Percentiles rank a stretch among this genome's conserved stretches.
Evolutionary conservation across 2,888 invertebrate species (phyloP).

Genomic region (Polylopha cassiicola): DNA sequence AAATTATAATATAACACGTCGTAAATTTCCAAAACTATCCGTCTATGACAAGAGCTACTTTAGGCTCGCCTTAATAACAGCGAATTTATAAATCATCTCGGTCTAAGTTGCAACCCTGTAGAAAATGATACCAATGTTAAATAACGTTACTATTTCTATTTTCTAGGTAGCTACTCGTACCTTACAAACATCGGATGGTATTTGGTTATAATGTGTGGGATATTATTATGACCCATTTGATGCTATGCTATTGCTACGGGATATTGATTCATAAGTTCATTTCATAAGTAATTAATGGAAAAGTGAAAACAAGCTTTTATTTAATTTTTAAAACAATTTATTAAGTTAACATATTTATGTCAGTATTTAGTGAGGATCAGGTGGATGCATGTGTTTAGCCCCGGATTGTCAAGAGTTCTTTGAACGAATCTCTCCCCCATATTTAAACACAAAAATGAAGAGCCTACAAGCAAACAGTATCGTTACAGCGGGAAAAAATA

Average conservation of each 20-base stretch:
- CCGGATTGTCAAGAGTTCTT: constrained; percentile 62
- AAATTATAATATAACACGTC: constrained; percentile 77
- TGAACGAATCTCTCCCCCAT: constrained; percentile 62
- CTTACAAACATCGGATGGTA: too few relatives aligned
- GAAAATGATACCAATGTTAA: too few relatives aligned
- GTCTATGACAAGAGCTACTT: constrained; percentile 55
- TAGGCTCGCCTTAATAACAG: constrained; percentile 35
- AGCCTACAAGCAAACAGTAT: constrained; percentile 69
- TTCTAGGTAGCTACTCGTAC: too few relatives aligned
- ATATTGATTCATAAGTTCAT: too few relatives aligned
- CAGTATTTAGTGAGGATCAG: constrained; percentile 35
- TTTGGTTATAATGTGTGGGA: too few relatives aligned
- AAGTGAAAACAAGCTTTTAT: too few relatives aligned
- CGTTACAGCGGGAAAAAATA: constrained; percentile 51
- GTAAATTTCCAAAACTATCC: constrained; percentile 74
- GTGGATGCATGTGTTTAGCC: constrained; percentile 44
- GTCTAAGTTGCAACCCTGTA: too few relatives aligned
- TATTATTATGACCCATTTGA: too few relatives aligned
- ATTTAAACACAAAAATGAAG: constrained; percentile 73
- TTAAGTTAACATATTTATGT: not conserved
- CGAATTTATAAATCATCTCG: constrained; percentile 8
- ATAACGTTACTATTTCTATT: too few relatives aligned
- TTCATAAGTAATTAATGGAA: too few relatives aligned
- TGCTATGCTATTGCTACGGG: too few relatives aligned
- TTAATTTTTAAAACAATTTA: not conserved